Evolutionary conservation across 2,113 vertebrate genomes (phyloP).

Genomic region (Cheirogaleus medius): DNA sequence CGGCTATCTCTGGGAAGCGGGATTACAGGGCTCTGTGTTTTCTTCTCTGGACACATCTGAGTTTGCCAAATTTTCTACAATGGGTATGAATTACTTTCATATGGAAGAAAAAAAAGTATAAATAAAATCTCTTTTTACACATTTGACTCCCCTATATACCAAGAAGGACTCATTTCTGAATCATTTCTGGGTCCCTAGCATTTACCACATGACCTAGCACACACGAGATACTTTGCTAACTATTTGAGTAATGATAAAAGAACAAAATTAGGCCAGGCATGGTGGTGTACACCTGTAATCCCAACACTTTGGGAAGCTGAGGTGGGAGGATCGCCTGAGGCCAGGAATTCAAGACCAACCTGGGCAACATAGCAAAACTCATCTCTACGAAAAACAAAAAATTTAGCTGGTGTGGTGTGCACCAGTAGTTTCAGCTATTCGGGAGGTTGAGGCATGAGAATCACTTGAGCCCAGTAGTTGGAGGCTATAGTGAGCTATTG

Average conservation of each 20-base stretch:
- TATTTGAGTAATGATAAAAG: neutral
- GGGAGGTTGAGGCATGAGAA: no score
- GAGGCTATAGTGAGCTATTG: no score
- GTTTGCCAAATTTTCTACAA: neutral
- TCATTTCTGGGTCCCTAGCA: neutral
- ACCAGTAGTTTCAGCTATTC: no score
- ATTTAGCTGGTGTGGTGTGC: no score
- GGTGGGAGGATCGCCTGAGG: no score
- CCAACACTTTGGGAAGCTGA: no score
- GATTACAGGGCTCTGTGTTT: neutral
- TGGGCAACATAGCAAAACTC: no score
- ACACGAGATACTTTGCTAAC: neutral
- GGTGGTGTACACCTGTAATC: no score
- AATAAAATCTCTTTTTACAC: no score
- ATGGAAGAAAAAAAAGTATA: neutral
- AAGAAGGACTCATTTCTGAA: neutral
- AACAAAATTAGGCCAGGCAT: neutral
- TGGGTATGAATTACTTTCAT: neutral
- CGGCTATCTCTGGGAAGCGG: neutral
- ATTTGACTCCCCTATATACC: neutral
- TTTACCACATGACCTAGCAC: neutral
- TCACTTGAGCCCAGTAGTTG: no score
- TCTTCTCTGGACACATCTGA: neutral
- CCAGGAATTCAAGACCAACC: no score
- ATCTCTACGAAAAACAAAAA: no score